These are phyloP conservation scores for Lucinisca nassula DNA, from an alignment of 2,888 invertebrate genomes.

Conservation along the genomic window DNA sequence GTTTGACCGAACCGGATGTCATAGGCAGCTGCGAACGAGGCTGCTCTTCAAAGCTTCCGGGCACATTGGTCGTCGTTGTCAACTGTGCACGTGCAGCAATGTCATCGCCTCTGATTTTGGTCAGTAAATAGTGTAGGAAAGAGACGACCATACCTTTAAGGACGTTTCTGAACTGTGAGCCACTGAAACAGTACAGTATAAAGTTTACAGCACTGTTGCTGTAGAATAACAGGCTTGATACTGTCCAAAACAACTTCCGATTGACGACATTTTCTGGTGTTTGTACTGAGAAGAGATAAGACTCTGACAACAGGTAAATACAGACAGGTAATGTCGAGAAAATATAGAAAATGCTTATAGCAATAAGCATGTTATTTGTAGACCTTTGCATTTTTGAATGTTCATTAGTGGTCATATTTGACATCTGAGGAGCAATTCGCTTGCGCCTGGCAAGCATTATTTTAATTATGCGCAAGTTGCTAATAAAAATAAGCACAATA, in stretches of 20 bases:
- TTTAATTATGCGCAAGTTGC: background rate
- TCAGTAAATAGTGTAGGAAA: background rate
- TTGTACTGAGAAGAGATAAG: background rate
- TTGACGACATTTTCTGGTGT: background rate
- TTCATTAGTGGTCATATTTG: background rate
- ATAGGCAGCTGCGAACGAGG: no score
- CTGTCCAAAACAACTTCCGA: background rate
- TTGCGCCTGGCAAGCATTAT: background rate
- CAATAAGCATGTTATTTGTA: background rate
- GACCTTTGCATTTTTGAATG: background rate
- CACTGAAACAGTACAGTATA: background rate
- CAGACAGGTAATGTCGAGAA: background rate
- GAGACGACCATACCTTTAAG: background rate
- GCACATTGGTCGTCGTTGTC: no score
- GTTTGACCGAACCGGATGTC: no score
- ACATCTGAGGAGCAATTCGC: background rate
- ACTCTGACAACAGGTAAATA: background rate
- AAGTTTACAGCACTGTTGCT: background rate
- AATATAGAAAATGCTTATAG: background rate
- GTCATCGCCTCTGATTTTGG: background rate
- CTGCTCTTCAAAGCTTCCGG: no score
- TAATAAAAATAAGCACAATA: background rate
- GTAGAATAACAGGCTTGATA: background rate
- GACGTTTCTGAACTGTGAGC: background rate
- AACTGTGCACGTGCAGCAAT: no score